Conservation (phyloP, 2,113 vertebrate genomes). For the Tachycineta bicolor region DNA sequence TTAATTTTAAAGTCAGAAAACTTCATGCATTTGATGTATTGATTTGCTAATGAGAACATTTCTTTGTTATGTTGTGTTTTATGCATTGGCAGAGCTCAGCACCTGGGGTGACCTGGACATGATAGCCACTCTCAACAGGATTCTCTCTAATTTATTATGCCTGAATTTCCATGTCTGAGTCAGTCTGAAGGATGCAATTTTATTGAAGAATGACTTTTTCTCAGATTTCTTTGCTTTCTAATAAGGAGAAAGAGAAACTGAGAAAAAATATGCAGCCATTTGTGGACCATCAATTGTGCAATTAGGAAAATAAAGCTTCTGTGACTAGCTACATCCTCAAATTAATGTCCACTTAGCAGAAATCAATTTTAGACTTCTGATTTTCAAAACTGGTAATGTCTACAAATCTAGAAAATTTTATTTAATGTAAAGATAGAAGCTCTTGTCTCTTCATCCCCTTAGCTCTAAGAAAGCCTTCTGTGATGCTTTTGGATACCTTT, state of each 20-base stretch:
- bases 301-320: neutral
- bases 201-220: neutral
- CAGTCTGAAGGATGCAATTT: neutral
- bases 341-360: neutral
- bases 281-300: neutral
- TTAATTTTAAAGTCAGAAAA: constrained; percentile 15
- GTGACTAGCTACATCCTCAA: neutral
- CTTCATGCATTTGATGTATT: neutral
- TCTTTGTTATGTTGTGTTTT: neutral
- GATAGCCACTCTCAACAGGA: neutral
- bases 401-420: neutral
- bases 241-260: neutral
- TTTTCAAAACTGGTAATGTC: neutral
- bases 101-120: neutral
- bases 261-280: neutral
- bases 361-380: neutral
- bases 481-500: neutral
- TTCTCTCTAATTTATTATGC: neutral
- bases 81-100: neutral
- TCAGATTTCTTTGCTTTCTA: neutral
- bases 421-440: neutral
- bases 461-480: neutral
- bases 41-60: neutral
- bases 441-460: neutral
- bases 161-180: neutral